Conservation (phyloP, 1,140 invertebrate genomes). For the Ruditapes philippinarum region DNA sequence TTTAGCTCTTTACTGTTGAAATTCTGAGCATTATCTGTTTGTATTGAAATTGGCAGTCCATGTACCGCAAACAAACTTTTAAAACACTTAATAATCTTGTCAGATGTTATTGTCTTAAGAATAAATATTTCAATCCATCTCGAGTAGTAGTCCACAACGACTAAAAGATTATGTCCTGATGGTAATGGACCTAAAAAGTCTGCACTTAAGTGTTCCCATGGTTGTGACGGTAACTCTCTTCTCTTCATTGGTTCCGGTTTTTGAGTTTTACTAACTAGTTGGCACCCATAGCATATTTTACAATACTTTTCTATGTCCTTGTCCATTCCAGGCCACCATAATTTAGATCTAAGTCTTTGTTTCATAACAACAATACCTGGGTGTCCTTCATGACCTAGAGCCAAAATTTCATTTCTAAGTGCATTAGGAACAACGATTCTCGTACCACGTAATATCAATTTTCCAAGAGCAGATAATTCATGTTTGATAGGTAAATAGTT, state of each 20-base stretch:
- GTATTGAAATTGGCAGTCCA: background rate
- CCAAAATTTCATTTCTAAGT: background rate
- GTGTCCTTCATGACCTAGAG: constrained; percentile 3
- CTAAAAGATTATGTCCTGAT: background rate
- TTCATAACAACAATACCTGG: constrained; percentile 22
- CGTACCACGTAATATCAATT: background rate
- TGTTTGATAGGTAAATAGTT: background rate
- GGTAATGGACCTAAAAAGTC: background rate
- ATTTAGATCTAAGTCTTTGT: background rate
- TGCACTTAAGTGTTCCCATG: background rate
- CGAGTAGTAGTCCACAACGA: background rate
- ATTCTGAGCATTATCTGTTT: background rate
- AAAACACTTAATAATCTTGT: background rate
- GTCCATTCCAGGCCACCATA: constrained; percentile 26
- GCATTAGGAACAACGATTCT: background rate
- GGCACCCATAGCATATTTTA: background rate
- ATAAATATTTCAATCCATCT: background rate
- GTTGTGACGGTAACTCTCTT: background rate
- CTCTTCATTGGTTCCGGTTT: background rate
- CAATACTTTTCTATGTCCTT: constrained; percentile 21
- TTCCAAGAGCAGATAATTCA: background rate
- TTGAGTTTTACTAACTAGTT: background rate
- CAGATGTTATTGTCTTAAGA: background rate
- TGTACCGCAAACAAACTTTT: background rate
- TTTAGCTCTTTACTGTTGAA: constrained; percentile 28